phyloP scores from a whole-genome alignment of 2,113 vertebrate species.

The Catharus bicknelli region DNA sequence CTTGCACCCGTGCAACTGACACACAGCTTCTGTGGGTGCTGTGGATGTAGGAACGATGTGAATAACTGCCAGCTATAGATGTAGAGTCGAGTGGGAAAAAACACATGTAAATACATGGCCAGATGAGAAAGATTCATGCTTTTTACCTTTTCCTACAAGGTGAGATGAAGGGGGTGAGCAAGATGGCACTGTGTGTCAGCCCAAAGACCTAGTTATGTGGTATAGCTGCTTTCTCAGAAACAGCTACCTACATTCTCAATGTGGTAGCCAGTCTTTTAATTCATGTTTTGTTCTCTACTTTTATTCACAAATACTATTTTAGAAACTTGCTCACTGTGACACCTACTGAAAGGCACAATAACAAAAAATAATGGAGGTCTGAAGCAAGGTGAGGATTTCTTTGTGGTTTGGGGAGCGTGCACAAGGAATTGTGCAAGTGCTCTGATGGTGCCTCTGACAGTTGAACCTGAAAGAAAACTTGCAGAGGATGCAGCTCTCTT shows the following conservation, averaged over 20 bases:
- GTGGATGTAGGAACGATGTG: not conserved
- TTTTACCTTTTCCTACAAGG: not conserved
- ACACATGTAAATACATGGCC: not conserved
- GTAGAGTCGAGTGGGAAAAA: not conserved
- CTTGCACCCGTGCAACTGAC: slow-evolving; percentile 11
- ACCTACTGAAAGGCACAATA: not conserved
- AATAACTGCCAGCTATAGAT: not conserved
- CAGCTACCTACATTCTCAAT: not conserved
- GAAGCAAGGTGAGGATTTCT: not conserved
- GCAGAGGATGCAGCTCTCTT: not conserved
- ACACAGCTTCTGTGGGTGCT: slow-evolving; percentile 1
- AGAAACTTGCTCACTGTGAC: not conserved
- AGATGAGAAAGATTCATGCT: not conserved
- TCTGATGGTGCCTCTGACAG: not conserved
- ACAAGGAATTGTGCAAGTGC: not conserved
- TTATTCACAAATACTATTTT: not conserved
- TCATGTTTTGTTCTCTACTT: not conserved
- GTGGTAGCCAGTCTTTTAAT: not conserved
- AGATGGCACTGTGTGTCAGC: not conserved
- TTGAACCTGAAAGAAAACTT: not conserved
- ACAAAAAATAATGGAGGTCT: not conserved
- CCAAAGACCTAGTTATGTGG: not conserved
- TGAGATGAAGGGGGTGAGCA: not conserved
- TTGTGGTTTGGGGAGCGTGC: not conserved
- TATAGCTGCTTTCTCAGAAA: not conserved